phyloP scores from a whole-genome alignment of 2,113 vertebrate genomes.

The Propithecus coquereli region DNA sequence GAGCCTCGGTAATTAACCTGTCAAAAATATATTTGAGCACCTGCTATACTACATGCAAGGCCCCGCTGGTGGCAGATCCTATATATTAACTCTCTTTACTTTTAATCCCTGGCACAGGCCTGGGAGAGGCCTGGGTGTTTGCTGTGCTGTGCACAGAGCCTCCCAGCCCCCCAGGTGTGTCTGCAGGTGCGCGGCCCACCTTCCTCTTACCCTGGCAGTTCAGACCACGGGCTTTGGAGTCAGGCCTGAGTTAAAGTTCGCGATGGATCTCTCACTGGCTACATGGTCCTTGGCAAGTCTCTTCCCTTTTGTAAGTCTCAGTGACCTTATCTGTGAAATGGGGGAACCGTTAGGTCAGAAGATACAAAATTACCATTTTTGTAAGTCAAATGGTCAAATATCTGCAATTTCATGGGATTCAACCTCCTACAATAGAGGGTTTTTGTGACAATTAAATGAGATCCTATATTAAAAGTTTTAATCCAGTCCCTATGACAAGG shows the following conservation, averaged over 20 bases:
- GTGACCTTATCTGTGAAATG: background rate
- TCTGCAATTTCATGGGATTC: background rate
- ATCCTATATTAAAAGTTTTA: background rate
- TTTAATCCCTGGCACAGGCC: background rate
- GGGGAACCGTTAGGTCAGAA: background rate
- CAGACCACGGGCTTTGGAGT: background rate
- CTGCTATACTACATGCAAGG: background rate
- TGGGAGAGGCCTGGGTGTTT: background rate
- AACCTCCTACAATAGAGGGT: background rate
- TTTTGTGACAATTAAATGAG: background rate
- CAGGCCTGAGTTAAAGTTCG: background rate
- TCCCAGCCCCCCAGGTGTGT: fast-evolving
- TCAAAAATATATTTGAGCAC: background rate
- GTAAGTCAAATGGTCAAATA: background rate
- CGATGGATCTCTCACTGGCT: too few species aligned
- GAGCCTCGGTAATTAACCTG: background rate
- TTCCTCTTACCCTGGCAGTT: fast-evolving
- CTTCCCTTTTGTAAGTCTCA: background rate
- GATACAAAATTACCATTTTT: background rate
- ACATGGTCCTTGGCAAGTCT: background rate
- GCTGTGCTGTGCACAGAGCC: background rate
- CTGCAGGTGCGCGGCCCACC: fast-evolving
- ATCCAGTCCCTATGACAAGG: background rate
- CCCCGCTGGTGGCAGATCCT: background rate
- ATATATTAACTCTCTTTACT: background rate